Conservation (phyloP, 2,888 invertebrate species). For the Dryobotodes eremita region DNA sequence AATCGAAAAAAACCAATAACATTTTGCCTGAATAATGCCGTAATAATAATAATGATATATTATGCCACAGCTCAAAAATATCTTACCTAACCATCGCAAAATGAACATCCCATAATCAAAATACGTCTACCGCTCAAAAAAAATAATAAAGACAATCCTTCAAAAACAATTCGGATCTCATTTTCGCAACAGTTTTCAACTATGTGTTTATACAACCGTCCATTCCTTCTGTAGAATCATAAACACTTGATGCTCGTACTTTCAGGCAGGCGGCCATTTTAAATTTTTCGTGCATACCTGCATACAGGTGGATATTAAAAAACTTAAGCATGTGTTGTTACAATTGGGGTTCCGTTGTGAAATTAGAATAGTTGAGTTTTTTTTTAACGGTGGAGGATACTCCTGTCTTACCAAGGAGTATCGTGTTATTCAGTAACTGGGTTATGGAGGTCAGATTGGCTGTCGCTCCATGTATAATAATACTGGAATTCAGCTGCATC, state of each 20-base stretch:
- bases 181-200: constrained; percentile 30
- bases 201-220: constrained; percentile 33
- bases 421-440: not conserved
- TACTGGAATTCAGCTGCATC: not conserved
- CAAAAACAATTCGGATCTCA: constrained; percentile 4
- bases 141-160: not conserved
- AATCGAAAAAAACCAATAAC: too few relatives aligned
- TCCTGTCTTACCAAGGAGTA: not conserved
- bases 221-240: constrained; percentile 16
- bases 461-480: not conserved
- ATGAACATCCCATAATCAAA: not conserved
- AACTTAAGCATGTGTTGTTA: constrained; percentile 73
- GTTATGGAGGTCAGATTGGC: not conserved
- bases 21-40: too few relatives aligned
- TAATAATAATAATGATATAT: too few relatives aligned
- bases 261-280: constrained; percentile 36
- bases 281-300: constrained; percentile 63
- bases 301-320: constrained; percentile 77
- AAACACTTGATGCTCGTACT: constrained; percentile 42
- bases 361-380: too few relatives aligned
- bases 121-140: not conserved
- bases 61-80: too few relatives aligned
- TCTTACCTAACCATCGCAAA: too few relatives aligned
- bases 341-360: constrained; percentile 56
- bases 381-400: too few relatives aligned